These are phyloP conservation scores for Cerceris rybyensis DNA, from an alignment of 2,888 invertebrate genomes.

Conservation along the genomic window DNA sequence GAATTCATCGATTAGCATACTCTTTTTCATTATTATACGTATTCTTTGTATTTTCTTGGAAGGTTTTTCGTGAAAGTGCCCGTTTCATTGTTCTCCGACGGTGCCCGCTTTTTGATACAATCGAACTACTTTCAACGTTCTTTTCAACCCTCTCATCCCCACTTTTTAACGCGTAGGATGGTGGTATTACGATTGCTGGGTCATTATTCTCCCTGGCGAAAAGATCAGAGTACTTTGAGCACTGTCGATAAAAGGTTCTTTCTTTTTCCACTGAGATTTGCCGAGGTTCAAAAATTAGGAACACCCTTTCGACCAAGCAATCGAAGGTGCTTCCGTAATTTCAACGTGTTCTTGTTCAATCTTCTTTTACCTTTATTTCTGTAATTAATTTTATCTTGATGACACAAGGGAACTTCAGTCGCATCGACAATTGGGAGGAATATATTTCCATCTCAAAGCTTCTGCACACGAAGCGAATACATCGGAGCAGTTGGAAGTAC, in stretches of 20 bases:
- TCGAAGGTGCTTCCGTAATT: no score
- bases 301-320: not conserved
- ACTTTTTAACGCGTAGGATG: not conserved
- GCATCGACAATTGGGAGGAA: not conserved
- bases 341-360: not conserved
- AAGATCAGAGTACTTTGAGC: constrained; percentile 9
- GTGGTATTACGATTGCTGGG: constrained; percentile 1
- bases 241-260: not conserved
- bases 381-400: not conserved
- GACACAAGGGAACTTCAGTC: not conserved
- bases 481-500: constrained; percentile 3
- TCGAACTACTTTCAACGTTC: not conserved
- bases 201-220: constrained; percentile 1
- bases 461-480: not conserved
- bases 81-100: not conserved
- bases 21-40: no score
- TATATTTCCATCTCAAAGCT: constrained; percentile 6
- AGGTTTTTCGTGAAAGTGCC: no score
- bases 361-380: not conserved
- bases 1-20: no score
- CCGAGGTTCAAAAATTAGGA: not conserved
- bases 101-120: not conserved
- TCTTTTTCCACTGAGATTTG: not conserved
- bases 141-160: not conserved
- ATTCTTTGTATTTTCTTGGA: no score